Evolutionary conservation across 2,888 invertebrate genomes (phyloP), one percentile per base, ranked within the genome.

Genomic region (Cepaea hortensis): DNA sequence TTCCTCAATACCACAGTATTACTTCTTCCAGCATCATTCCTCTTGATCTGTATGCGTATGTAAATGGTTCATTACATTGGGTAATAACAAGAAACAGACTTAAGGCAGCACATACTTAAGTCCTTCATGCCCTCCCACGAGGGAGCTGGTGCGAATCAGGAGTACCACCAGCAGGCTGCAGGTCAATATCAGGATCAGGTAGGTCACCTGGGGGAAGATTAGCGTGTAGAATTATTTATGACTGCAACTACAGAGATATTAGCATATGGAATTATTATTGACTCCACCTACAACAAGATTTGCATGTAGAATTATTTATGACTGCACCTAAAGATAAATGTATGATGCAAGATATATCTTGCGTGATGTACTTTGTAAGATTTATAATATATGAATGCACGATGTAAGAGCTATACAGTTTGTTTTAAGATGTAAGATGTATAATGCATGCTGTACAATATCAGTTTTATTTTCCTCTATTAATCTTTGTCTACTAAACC

Each of bases 41-140:
- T 35, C 35, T 35, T 55, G 7, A 55, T 11, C 55, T 55, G 55
- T 9, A 11, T 55, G 55, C 11, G 11, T 55, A 55, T 55, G 35
- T 55, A 55, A 55, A 6, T 55, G 6, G 2, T 55, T 55, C 7
- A 55, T 55, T 55, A 55, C 11, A 55, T 55, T 55, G 11, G 55
- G 7, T 9, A 55, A 55, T 55, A 55, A 55, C 55, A 55, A 55
- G 11, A 55, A 55, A 11, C 55, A 55, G 55, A 55, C 55, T 55
- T 6, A 55, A 55, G 2, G 15, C 11, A 6, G 50, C 55, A 76
- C 85, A 46, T 89, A 93, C 81, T 90, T 91, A 82, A 94, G 92
- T 5, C 94, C 94, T 20, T 92, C 91, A 61, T 92, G 88, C n/a
- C 92, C 91, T 5, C 94, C 94, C 0, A 91, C 92, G 84, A 93